Base-by-base conservation (phyloP, 2,888 invertebrate species). In the Caenorhabditis sp. region DNA sequence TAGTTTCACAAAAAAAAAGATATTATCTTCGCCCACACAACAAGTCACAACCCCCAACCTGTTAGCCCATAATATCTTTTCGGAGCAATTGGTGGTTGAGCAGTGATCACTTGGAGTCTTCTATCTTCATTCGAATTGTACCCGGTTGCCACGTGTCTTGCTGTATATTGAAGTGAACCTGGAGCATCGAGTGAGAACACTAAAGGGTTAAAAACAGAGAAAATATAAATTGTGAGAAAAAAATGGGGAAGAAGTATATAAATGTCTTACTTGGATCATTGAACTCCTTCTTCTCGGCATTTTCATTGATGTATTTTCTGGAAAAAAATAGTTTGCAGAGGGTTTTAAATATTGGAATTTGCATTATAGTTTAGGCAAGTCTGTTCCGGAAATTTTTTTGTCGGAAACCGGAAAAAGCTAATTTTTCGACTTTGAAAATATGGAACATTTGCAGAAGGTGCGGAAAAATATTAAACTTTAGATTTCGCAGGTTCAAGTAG, bases 171-270 rank as follows among this genome's bases (percentile, higher is more conserved):
- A 27, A 27, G 26, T 14, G 67, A 67, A 53, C n/a, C n/a, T n/a
- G 71, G 64, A 5, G 71, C 67, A 21, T 63, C 64, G 26, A 64
- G 50, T 38, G 64, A 63, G 63, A 72, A 67, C 49, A 72, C 67
- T 72, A 54, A 60, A 63, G 62, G 53, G 63, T 52, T 61, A 38
- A 52, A 27, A n/a, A n/a, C n/a, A n/a, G n/a, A n/a, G n/a, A n/a
- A n/a, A n/a, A n/a, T n/a, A n/a, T n/a, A n/a, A n/a, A n/a, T n/a
- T n/a, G n/a, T n/a, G n/a, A n/a, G 57, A 36, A 58, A 26, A 21
- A 60, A 27, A 27, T 25, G 23, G 25, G 56, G 2, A 4, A 2
- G 56, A 7, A 20, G 8, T 58, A n/a, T 20, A 20, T 7, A 36
- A 58, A 36, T 4, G 5, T 53, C 70, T 59, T 17, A 63, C 70